Evolutionary conservation across 2,888 invertebrate genomes (phyloP).

Genomic region (Caenorhabditis sp.): DNA sequence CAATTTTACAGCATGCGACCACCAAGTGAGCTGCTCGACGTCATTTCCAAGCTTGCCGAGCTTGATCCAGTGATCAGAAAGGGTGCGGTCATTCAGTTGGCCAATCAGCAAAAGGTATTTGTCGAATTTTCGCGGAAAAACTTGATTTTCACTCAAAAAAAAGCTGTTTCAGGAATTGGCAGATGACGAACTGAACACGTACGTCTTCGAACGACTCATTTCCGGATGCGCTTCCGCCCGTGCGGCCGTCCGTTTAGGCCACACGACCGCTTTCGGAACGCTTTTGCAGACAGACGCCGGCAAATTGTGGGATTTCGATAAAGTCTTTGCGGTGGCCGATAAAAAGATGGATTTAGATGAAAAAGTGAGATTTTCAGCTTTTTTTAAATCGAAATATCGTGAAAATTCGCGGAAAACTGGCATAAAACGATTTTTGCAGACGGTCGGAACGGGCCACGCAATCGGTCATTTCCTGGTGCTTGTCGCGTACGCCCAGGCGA

Average conservation of each 20-base stretch:
- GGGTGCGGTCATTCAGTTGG: slow-evolving; percentile 51
- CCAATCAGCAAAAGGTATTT: slow-evolving; percentile 47
- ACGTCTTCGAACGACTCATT: slow-evolving; percentile 62
- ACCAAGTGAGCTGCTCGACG: slow-evolving; percentile 60
- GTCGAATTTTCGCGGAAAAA: neutral
- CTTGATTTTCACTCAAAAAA: no score
- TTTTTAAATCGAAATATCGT: neutral
- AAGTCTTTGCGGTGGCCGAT: slow-evolving; percentile 57
- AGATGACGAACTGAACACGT: slow-evolving; percentile 50
- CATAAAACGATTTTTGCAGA: slow-evolving; percentile 33
- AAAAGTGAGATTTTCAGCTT: slow-evolving; percentile 22
- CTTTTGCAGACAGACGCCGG: slow-evolving; percentile 36
- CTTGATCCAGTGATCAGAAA: slow-evolving; percentile 53
- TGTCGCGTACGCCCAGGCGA: slow-evolving; percentile 22
- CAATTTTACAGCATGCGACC: slow-evolving; percentile 54
- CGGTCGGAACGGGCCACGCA: slow-evolving; percentile 46
- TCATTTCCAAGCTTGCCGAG: slow-evolving; percentile 63
- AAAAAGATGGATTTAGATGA: slow-evolving; percentile 63
- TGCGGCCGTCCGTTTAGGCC: slow-evolving; percentile 66
- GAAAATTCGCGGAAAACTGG: no score
- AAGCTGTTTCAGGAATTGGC: slow-evolving; percentile 32
- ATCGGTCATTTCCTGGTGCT: slow-evolving; percentile 64
- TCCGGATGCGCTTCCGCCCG: slow-evolving; percentile 61
- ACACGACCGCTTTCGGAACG: slow-evolving; percentile 45
- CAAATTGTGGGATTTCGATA: slow-evolving; percentile 55